These are phyloP conservation scores for Zaprionus vittiger DNA, from an alignment of 1,140 invertebrate species.

Conservation along the genomic window DNA sequence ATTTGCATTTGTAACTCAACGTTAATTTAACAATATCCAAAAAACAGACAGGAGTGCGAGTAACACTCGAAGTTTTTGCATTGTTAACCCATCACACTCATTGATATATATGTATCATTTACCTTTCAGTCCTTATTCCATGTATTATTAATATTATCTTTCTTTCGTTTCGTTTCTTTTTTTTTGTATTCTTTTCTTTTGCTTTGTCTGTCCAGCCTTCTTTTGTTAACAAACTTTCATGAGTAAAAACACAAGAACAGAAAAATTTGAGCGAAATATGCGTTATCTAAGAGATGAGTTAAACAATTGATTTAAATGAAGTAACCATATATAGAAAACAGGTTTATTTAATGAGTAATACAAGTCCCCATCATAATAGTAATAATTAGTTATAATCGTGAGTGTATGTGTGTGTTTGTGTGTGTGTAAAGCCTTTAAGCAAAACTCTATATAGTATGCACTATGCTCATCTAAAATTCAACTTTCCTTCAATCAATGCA, in stretches of 20 bases:
- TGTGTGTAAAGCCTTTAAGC: conserved; percentile 60
- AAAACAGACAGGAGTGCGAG: conserved; percentile 72
- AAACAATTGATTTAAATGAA: conserved; percentile 59
- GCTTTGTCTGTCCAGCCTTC: conserved; percentile 22
- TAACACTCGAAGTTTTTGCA: conserved; percentile 31
- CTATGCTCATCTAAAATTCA: conserved; percentile 63
- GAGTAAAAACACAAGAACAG: conserved; percentile 45
- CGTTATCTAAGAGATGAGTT: conserved; percentile 65
- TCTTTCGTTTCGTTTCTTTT: conserved; percentile 31
- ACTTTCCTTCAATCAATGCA: conserved; percentile 49
- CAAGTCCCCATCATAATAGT: conserved; percentile 11
- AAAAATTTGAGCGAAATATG: conserved; percentile 80
- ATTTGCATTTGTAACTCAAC: conserved; percentile 52
- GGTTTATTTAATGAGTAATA: conserved; percentile 35
- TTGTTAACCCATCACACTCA: conserved; percentile 49
- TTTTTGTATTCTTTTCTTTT: not conserved
- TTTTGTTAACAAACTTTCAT: conserved; percentile 51
- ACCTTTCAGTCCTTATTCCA: conserved; percentile 70
- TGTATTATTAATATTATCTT: conserved; percentile 51
- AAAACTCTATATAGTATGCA: conserved; percentile 70
- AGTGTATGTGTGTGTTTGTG: conserved; percentile 34
- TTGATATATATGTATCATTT: conserved; percentile 80
- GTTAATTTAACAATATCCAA: conserved; percentile 81
- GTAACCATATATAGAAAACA: conserved; percentile 68
- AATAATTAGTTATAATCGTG: conserved; percentile 29